A percentile compares a stretch with the other conserved stretches of the same genome.
phyloP scores from a whole-genome alignment of 2,113 vertebrate genomes.

The Paramisgurnus dabryanus region DNA sequence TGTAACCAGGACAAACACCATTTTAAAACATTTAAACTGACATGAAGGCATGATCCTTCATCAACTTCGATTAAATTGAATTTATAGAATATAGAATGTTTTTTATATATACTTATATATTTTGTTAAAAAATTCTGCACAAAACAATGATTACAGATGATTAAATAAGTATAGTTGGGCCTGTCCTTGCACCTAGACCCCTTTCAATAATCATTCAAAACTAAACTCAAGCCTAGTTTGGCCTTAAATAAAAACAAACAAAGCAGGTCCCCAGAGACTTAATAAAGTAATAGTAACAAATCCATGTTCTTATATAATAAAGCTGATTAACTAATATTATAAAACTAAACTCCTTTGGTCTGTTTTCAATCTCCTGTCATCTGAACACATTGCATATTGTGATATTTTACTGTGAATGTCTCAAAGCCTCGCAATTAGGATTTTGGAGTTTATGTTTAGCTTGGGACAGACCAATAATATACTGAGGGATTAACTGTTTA shows the following conservation, averaged over 20 bases:
- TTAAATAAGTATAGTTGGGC: background rate
- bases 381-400: background rate
- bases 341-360: background rate
- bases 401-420: background rate
- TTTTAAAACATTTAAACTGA: background rate
- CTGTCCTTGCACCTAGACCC: no score
- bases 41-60: background rate
- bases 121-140: no score
- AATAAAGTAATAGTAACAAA: background rate
- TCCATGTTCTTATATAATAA: background rate
- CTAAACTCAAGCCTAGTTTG: constrained; percentile 4
- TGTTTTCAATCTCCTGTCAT: background rate
- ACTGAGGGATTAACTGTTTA: constrained; percentile 7
- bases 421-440: background rate
- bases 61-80: background rate
- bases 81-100: no score
- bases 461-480: constrained; percentile 11
- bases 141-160: background rate
- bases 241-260: background rate
- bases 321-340: background rate
- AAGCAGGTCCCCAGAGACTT: background rate
- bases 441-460: background rate
- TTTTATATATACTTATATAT: no score
- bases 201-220: constrained; percentile 1
- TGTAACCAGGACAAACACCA: background rate